Evolutionary conservation across 2,888 invertebrate species (phyloP), one percentile per base, ranked within the genome.

Genomic region (Rugalucina vietnamica): DNA sequence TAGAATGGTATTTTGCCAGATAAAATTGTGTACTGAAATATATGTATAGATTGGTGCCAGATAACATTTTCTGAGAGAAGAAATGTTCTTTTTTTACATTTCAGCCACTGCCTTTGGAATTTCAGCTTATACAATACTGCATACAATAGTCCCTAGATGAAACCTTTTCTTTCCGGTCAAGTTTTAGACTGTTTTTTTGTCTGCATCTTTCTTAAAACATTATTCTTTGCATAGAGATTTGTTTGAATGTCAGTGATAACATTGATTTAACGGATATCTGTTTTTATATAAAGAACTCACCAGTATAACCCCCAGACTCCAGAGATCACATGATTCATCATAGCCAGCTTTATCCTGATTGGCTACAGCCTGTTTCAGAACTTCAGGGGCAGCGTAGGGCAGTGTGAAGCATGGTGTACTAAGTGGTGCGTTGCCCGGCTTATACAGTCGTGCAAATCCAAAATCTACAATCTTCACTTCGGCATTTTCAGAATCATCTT

Each of bases 311-410:
- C 99, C 99, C 0, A 99, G 96, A 90, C 98, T 98, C 98, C 99
- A 99, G 82, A 99, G 95, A 95, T 99, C 99, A 95, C 98, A 98
- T 93, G 97, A 97, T 94, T 98, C 97, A 88, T 98, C 98, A 95
- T 99, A 99, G 21, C 93, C 94, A 76, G 91, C 92, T 37, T 88
- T 90, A 32, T 90, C 91, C 32, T 82, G 81, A 34, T 39, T 94
- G 87, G 84, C 79, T 29, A 81, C 95, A 93, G 94, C 96, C 89
- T 96, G 96, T 32, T 96, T 96, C 69, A 99, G 96, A 18, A 99
- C 98, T 95, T 99, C 99, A 0, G 99, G 99, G 0, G 99, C 98
- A 0, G 98, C 99, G 95, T 99, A 99, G 91, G 97, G 97, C 70
- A 98, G 95, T 79, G 99, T 99, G 95, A 98, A 99, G 94, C 99